Conservation (phyloP, 2,113 vertebrate species). For the Vicugna pacos region DNA sequence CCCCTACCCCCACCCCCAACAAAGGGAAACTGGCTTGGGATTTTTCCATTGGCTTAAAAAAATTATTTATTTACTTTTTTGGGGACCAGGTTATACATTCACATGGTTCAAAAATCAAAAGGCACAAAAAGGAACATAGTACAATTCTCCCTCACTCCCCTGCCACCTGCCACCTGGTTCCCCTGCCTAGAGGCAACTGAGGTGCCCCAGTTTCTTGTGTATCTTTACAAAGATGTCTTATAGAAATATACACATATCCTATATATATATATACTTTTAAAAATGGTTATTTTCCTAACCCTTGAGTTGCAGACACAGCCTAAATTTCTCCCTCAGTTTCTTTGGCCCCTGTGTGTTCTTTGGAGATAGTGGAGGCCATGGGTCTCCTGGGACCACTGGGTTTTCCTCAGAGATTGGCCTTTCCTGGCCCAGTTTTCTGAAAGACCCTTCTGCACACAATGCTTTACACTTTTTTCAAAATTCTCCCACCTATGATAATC, state of each 20-base stretch:
- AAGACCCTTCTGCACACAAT: neutral
- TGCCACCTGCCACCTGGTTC: slow-evolving; percentile 51
- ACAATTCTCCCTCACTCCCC: neutral
- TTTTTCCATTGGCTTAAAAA: slow-evolving; percentile 50
- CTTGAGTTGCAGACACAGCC: neutral
- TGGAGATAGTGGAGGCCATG: neutral
- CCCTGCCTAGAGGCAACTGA: slow-evolving; percentile 48
- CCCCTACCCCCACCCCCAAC: neutral
- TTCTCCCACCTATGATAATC: slow-evolving; percentile 45
- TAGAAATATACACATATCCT: slow-evolving; percentile 61
- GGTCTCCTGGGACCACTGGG: neutral
- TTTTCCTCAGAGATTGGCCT: neutral
- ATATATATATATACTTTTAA: neutral
- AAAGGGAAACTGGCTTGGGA: slow-evolving; percentile 61
- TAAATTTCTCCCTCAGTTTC: neutral
- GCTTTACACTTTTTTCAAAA: slow-evolving; percentile 45
- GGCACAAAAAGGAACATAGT: slow-evolving; percentile 55
- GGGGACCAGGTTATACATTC: slow-evolving; percentile 47
- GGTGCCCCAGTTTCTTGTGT: slow-evolving; percentile 57
- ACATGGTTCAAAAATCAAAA: slow-evolving; percentile 72
- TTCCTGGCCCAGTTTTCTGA: neutral
- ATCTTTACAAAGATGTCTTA: slow-evolving; percentile 68
- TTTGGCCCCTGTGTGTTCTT: neutral
- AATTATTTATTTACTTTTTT: slow-evolving; percentile 64
- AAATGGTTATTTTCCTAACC: slow-evolving; percentile 61